phyloP scores from a whole-genome alignment of 2,888 invertebrate genomes.

The Bellardia pandia region DNA sequence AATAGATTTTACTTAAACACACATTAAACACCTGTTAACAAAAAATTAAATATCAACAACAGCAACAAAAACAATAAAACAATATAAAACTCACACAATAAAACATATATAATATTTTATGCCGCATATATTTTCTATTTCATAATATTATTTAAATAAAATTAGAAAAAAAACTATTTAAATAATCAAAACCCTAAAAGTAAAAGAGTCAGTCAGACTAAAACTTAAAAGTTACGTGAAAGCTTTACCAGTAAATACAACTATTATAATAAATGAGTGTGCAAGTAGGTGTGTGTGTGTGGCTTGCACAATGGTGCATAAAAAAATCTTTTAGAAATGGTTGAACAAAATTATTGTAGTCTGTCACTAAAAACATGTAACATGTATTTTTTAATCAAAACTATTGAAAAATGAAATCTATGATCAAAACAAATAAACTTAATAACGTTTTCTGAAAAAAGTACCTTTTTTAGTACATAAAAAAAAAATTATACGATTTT shows the following conservation, averaged over 20 bases:
- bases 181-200: constrained; percentile 67
- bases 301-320: not conserved
- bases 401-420: too few species aligned
- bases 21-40: constrained; percentile 38
- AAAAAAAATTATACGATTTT: too few species aligned
- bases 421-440: too few species aligned
- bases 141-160: constrained; percentile 71
- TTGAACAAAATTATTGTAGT: too few species aligned
- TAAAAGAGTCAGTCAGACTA: constrained; percentile 46
- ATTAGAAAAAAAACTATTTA: constrained; percentile 58
- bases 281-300: not conserved
- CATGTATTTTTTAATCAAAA: too few species aligned
- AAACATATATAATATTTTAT: constrained; percentile 22
- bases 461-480: too few species aligned
- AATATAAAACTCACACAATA: constrained; percentile 46
- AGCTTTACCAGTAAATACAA: constrained; percentile 73
- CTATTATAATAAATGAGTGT: not conserved
- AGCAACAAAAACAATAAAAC: not conserved
- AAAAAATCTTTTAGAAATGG: not conserved
- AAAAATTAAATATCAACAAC: constrained; percentile 26
- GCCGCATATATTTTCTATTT: constrained; percentile 69
- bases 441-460: too few species aligned
- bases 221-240: constrained; percentile 79
- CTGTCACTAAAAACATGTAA: too few species aligned
- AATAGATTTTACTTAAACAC: constrained; percentile 4